These are phyloP conservation scores for Bombus balteatus DNA, from an alignment of 1,140 invertebrate genomes.

Conservation along the genomic window DNA sequence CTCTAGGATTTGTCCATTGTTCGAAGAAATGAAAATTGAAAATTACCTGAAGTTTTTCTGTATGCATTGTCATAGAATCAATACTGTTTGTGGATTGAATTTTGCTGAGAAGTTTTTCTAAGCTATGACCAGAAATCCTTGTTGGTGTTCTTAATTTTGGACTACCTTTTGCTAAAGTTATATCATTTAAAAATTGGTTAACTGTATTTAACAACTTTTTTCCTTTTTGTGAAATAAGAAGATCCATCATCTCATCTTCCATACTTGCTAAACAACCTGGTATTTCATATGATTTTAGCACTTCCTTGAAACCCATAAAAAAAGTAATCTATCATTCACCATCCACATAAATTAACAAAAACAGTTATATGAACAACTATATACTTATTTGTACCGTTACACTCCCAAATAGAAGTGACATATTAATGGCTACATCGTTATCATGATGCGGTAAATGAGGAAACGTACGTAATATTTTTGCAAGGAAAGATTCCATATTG, in stretches of 20 bases:
- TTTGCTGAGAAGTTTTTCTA: constrained; percentile 82
- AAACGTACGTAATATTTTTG: constrained; percentile 85
- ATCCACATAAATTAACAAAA: constrained; percentile 2
- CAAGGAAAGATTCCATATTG: constrained; percentile 85
- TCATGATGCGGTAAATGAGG: constrained; percentile 86
- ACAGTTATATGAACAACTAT: neutral
- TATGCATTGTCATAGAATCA: constrained; percentile 66
- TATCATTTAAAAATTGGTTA: constrained; percentile 84
- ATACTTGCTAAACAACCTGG: constrained; percentile 78
- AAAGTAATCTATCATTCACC: constrained; percentile 1
- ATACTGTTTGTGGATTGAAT: constrained; percentile 71
- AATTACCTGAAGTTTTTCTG: constrained; percentile 81
- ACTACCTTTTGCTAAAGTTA: constrained; percentile 75
- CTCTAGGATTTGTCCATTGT: neutral
- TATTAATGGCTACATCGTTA: constrained; percentile 86
- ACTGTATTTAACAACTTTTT: constrained; percentile 84
- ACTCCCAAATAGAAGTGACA: constrained; percentile 84
- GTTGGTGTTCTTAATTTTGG: constrained; percentile 73
- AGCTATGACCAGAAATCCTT: constrained; percentile 84
- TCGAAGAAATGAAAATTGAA: constrained; percentile 36
- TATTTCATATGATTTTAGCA: constrained; percentile 70
- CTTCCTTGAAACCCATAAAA: constrained; percentile 62
- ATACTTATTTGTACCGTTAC: constrained; percentile 78
- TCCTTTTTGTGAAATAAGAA: constrained; percentile 85
- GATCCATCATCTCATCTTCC: constrained; percentile 76